Percentiles rank a stretch among this genome's conserved stretches.
Conservation (phyloP, 2,797 vertebrate genomes). For the Anabas testudineus region DNA sequence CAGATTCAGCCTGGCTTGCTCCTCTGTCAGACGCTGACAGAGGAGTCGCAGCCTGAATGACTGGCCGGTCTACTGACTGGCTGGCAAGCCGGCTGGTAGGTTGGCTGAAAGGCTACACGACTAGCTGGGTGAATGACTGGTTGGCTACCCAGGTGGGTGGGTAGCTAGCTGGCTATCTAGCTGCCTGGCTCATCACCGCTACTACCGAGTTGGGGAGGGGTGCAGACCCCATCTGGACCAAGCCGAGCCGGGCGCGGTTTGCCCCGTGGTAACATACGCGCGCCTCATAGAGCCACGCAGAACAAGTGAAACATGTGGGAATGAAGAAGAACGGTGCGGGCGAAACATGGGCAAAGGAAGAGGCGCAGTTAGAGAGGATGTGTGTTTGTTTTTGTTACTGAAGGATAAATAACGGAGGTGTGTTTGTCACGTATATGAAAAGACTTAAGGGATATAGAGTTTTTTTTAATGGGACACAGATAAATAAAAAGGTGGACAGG, state of each 20-base stretch:
- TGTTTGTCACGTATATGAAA: slow-evolving; percentile 50
- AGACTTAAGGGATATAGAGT: slow-evolving; percentile 43
- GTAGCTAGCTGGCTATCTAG: slow-evolving; percentile 68
- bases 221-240: slow-evolving; percentile 71
- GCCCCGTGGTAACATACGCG: slow-evolving; percentile 71
- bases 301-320: slow-evolving; percentile 61
- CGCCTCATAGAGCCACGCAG: slow-evolving; percentile 46
- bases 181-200: slow-evolving; percentile 56
- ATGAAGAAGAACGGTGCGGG: slow-evolving; percentile 39
- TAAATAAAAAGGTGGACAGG: slow-evolving; percentile 33
- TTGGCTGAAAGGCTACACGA: slow-evolving; percentile 68
- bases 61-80: slow-evolving; percentile 68
- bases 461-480: slow-evolving; percentile 51
- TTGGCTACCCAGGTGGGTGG: slow-evolving; percentile 71
- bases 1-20: slow-evolving; percentile 72
- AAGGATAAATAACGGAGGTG: slow-evolving; percentile 47
- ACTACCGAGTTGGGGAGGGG: slow-evolving; percentile 32
- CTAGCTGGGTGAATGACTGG: slow-evolving; percentile 74
- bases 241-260: slow-evolving; percentile 60
- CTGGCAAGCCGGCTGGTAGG: slow-evolving; percentile 64
- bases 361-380: slow-evolving; percentile 42
- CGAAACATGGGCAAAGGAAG: slow-evolving; percentile 37
- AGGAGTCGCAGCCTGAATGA: slow-evolving; percentile 64
- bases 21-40: slow-evolving; percentile 71
- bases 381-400: slow-evolving; percentile 48